Evolutionary conservation across 2,113 vertebrate species (phyloP), one percentile per base, ranked within the genome.

Genomic region (Sinocyclocheilus rhinocerous): DNA sequence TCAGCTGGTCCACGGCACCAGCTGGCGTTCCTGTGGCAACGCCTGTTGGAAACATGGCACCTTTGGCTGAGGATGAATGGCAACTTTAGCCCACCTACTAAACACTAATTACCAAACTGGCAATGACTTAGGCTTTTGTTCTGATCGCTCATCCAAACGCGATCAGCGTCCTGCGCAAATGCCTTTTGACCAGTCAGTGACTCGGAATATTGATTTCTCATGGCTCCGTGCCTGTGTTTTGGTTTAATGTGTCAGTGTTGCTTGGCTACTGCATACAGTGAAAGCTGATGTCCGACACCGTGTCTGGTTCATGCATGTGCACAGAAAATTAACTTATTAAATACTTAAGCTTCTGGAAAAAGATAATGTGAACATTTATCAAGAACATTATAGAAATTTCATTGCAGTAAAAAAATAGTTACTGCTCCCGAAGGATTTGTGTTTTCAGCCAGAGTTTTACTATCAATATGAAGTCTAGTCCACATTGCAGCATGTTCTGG

Each of bases 1-100:
- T 93, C 93, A 93, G 90, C 87, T 91, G 91, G 85, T 90, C 82
- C 76, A 76, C 59, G 72, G 72, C 87, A 92, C 92, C 93, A 94
- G 93, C 92, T 93, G 93, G 92, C 91, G 90, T 88, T 48, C 84
- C 61, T 78, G 57, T 87, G 89, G 88, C 87, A 88, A 84, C 87
- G 89, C 87, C 91, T 88, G 88, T 78, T 90, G 87, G 83, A 91
- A 91, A 90, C 87, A 86, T 61, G 83, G 83, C 87, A 88, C 89
- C 83, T 87, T 90, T 93, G 92, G 93, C 89, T 89, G 48, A 76
- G 75, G 84, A 90, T 92, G 76, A 93, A 92, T 92, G 52, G 85
- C 86, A 87, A 90, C 85, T 89, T 88, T 61, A 85, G 80, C 83
- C 85, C 84, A 89, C 76, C 84, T 86, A 85, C 85, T 87, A 79